A percentile compares a stretch with the other conserved stretches of the same genome.
These are phyloP conservation scores for Spilogale gracilis DNA, from an alignment of 2,113 vertebrate genomes.

Conservation along the genomic window DNA sequence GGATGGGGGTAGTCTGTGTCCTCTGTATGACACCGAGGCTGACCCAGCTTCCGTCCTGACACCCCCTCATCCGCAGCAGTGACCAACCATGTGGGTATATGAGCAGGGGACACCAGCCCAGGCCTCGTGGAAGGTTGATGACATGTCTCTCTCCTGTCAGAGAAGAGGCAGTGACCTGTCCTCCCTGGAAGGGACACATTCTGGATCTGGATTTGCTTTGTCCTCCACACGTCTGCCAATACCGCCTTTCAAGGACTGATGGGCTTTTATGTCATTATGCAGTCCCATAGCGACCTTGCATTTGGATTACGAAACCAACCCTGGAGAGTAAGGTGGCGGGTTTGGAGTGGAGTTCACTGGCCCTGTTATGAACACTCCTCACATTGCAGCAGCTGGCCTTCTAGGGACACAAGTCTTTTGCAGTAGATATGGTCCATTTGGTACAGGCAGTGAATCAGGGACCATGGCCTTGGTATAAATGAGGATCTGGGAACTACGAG, in stretches of 20 bases:
- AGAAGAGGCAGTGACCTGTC: neutral
- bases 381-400: neutral
- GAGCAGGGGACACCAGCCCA: neutral
- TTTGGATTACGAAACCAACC: neutral
- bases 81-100: neutral
- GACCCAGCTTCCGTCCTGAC: no score
- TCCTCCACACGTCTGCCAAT: neutral
- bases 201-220: neutral
- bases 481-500: neutral
- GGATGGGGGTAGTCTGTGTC: neutral
- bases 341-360: neutral
- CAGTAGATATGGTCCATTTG: neutral
- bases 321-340: neutral
- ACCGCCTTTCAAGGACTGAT: neutral
- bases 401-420: neutral
- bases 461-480: accelerated
- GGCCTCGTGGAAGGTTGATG: neutral
- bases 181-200: neutral
- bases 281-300: neutral
- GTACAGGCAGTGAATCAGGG: neutral
- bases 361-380: neutral
- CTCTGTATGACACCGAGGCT: neutral
- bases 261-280: neutral
- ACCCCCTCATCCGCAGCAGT: neutral
- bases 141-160: neutral